Percentiles rank a stretch among this genome's conserved stretches.
Evolutionary conservation across 2,888 invertebrate species (phyloP).

Genomic region (Leucophenga maculata): DNA sequence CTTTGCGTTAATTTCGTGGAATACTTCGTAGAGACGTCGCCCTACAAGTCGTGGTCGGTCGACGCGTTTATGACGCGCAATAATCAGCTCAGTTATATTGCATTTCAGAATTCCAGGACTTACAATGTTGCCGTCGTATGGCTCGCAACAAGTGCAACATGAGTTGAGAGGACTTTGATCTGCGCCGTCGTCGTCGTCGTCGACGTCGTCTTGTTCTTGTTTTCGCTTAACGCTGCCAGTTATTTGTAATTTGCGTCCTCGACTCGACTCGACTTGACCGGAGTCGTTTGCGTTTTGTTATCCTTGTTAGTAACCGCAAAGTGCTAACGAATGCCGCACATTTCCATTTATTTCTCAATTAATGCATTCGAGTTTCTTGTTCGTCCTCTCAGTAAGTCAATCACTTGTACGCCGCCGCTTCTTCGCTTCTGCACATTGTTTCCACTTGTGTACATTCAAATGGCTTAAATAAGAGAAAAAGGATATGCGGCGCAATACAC

Average conservation of each 20-base stretch:
- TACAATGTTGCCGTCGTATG: constrained; percentile 15
- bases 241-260: constrained; percentile 3
- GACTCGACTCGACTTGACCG: not conserved
- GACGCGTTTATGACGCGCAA: constrained; percentile 48
- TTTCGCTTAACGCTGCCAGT: not conserved
- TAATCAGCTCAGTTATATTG: constrained; percentile 67
- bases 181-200: not conserved
- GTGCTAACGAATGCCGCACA: constrained; percentile 59
- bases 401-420: not conserved
- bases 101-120: constrained; percentile 60
- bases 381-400: not conserved
- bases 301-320: constrained; percentile 52
- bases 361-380: not conserved
- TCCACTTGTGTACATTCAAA: too few relatives aligned
- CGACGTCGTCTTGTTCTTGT: not conserved
- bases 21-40: not conserved
- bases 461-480: too few relatives aligned
- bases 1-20: constrained; percentile 19
- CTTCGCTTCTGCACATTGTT: too few relatives aligned
- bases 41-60: not conserved
- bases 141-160: constrained; percentile 5
- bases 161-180: constrained; percentile 6
- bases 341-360: constrained; percentile 8
- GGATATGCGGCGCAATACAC: too few relatives aligned
- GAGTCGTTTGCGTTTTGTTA: constrained; percentile 6